phyloP scores from a whole-genome alignment of 92 coral and sea anemone species.

The Palythoa caribaeorum region DNA sequence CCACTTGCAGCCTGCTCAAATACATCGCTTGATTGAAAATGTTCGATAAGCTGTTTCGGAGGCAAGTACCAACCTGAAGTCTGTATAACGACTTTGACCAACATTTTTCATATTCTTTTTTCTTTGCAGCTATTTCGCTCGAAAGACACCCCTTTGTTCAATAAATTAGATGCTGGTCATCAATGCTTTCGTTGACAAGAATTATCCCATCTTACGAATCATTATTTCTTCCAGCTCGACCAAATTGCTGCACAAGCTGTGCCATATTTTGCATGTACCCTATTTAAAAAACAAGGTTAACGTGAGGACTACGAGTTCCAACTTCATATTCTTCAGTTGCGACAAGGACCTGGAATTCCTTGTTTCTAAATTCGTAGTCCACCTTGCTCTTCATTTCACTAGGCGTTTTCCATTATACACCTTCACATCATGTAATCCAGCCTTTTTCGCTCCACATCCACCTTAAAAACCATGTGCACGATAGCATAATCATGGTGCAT shows the following conservation, averaged over 20 bases:
- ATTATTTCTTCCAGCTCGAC: conserved; percentile 58
- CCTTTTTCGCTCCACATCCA: conserved; percentile 41
- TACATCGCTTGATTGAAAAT: conserved; percentile 40
- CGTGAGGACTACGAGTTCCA: conserved; percentile 63
- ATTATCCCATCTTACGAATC: conserved; percentile 45
- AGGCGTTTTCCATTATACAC: not conserved
- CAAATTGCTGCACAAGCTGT: conserved; percentile 60
- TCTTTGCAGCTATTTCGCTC: not conserved
- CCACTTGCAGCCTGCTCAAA: conserved; percentile 51
- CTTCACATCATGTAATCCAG: conserved; percentile 21
- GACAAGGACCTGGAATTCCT: conserved; percentile 56
- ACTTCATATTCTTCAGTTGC: conserved; percentile 67
- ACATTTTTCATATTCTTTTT: conserved; percentile 48
- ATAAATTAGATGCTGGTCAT: conserved; percentile 50
- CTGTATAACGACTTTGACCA: conserved; percentile 62
- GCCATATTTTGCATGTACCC: conserved; percentile 64
- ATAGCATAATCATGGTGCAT: no score
- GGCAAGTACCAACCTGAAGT: conserved; percentile 40
- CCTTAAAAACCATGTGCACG: conserved; percentile 37
- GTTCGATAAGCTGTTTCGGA: conserved; percentile 41
- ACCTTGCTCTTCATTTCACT: conserved; percentile 25
- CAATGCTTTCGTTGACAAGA: conserved; percentile 49
- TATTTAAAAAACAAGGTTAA: conserved; percentile 49
- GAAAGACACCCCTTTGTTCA: conserved; percentile 45
- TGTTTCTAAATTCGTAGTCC: conserved; percentile 47